Evolutionary conservation across 1,140 invertebrate species (phyloP), one percentile per base, ranked within the genome.

Genomic region (Drosophila ambigua): DNA sequence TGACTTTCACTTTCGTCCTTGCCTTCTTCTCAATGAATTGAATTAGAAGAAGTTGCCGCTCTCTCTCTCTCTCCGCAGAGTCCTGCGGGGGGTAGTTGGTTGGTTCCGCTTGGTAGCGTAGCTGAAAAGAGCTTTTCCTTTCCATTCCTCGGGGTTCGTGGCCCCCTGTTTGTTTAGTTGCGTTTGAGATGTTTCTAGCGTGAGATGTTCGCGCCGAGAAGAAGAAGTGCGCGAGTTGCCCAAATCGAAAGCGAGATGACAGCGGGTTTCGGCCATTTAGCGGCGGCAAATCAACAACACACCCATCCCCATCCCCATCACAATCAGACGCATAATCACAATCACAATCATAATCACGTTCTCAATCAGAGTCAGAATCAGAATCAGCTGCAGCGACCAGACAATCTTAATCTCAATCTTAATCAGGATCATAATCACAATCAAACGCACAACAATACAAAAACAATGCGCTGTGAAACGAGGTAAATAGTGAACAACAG

Each of bases 131-230:
- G 85, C 83, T 87, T 85, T 82, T 72, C 60, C 71, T 74, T 90
- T 77, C 61, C 62, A 49, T 31, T 31, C 23, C 4, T 24, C 4
- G 31, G 31, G 8, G 31, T 8, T 31, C 28, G 2, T 53, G 58
- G 16, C 16, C 43, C 16, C 43, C 49, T 79, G 83, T 82, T 77
- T 85, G 68, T 82, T 88, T 89, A 90, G 83, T 92, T 82, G 84
- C 72, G 52, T 85, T 77, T 91, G 90, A 91, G 91, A 92, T 91
- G 89, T 85, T 87, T 92, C 72, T 89, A 76, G 72, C 89, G 90
- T 88, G 90, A 90, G 85, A 90, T 91, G 90, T 91, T 88, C 85
- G 78, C 83, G 82, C 58, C 81, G 77, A 82, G 78, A 85, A 77
- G 78, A 85, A 77, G 75, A 79, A 90, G 81, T 80, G 76, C 79